Percentiles rank a stretch among this genome's conserved stretches.
phyloP scores from a whole-genome alignment of 2,888 invertebrate species.

The Cosmopolites sordidus region DNA sequence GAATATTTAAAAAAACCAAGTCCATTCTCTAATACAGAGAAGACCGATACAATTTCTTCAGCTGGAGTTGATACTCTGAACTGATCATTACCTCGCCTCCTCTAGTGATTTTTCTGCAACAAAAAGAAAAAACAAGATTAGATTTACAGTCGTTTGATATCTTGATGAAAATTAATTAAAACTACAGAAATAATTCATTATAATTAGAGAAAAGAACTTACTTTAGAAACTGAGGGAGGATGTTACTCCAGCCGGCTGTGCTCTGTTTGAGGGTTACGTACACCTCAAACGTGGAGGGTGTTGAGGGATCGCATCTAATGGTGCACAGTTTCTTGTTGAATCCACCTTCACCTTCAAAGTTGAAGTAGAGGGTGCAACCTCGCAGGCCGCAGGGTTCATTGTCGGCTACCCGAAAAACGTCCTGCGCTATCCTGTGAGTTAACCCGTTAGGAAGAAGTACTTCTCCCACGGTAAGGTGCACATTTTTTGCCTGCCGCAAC shows the following conservation, averaged over 20 bases:
- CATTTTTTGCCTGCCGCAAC: conserved; percentile 73
- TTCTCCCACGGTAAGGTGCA: conserved; percentile 75
- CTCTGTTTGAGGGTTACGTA: conserved; percentile 82
- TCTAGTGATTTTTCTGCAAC: conserved; percentile 73
- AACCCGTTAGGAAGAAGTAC: conserved; percentile 79
- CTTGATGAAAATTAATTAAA: no score
- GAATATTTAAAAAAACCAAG: conserved; percentile 9
- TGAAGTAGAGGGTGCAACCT: conserved; percentile 77
- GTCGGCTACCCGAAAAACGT: conserved; percentile 75
- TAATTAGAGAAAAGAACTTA: conserved; percentile 55
- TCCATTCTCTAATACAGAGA: conserved; percentile 29
- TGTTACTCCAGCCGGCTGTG: conserved; percentile 76
- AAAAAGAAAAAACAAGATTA: conserved; percentile 30
- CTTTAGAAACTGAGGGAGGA: conserved; percentile 85
- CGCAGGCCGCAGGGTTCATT: conserved; percentile 85
- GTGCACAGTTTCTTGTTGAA: conserved; percentile 67
- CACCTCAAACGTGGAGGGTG: conserved; percentile 84
- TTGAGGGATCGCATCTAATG: conserved; percentile 77
- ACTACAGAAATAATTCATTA: no score
- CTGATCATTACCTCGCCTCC: conserved; percentile 84
- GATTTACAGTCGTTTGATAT: no score
- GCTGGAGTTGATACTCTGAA: conserved; percentile 78
- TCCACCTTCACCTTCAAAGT: conserved; percentile 67
- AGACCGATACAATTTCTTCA: conserved; percentile 83
- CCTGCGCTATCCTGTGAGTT: conserved; percentile 69